These are phyloP conservation scores for Macropodus opercularis DNA, from an alignment of 2,797 vertebrate species.

Conservation along the genomic window DNA sequence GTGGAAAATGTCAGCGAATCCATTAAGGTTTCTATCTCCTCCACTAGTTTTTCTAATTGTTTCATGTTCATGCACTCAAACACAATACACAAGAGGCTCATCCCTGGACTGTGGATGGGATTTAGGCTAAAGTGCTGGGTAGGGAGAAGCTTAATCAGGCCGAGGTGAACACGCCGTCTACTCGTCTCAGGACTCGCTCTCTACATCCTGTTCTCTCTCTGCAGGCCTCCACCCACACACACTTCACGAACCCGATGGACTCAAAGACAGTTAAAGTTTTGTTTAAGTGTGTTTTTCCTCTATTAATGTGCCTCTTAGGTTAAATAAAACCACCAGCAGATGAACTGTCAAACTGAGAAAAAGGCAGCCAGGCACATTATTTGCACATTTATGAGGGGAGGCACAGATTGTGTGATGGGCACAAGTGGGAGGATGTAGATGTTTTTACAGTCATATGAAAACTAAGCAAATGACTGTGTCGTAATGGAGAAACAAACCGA, in stretches of 20 bases:
- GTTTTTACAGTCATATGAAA: constrained; percentile 22
- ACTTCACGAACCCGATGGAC: constrained; percentile 39
- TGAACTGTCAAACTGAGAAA: constrained; percentile 1
- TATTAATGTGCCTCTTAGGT: constrained; percentile 14
- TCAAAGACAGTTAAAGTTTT: constrained; percentile 26
- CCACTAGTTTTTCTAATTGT: background rate
- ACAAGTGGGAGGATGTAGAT: constrained; percentile 28
- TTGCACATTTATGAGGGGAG: background rate
- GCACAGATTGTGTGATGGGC: constrained; percentile 1
- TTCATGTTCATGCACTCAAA: background rate
- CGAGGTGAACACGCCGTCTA: constrained; percentile 39
- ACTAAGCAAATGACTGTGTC: constrained; percentile 25
- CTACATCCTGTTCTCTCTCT: constrained; percentile 68
- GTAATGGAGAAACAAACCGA: constrained; percentile 19
- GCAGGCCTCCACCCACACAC: constrained; percentile 63
- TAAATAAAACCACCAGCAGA: constrained; percentile 16
- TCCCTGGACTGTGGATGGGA: constrained; percentile 39
- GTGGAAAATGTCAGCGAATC: background rate
- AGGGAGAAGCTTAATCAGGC: constrained; percentile 63
- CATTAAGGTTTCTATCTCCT: background rate
- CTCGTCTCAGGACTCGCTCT: constrained; percentile 48
- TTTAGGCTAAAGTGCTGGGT: constrained; percentile 55
- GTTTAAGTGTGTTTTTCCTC: constrained; percentile 18
- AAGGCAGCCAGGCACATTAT: background rate
- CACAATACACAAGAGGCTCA: constrained; percentile 28